Percentiles rank a stretch among this genome's conserved stretches.
These are phyloP conservation scores for Miniopterus natalensis DNA, from an alignment of 2,113 vertebrate species.

Conservation along the genomic window DNA sequence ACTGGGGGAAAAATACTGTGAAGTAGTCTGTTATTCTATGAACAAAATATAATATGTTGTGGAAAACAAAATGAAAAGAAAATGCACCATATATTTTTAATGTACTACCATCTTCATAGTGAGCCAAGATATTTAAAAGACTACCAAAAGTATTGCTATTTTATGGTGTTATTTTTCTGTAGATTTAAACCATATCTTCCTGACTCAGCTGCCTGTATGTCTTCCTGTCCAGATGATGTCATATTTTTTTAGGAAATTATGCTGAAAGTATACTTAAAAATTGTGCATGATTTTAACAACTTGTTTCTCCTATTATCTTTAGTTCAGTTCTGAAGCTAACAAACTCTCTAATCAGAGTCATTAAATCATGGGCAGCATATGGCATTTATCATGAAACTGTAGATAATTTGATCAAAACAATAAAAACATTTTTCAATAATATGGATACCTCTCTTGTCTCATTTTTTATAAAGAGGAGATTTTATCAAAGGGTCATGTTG, in stretches of 20 bases:
- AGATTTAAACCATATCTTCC: constrained; percentile 78
- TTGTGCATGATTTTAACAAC: constrained; percentile 85
- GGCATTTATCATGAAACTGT: constrained; percentile 79
- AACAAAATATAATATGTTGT: constrained; percentile 78
- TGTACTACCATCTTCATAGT: constrained; percentile 75
- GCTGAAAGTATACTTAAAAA: constrained; percentile 80
- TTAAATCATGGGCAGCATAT: constrained; percentile 79
- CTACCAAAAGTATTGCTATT: constrained; percentile 48
- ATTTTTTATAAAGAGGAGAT: background rate
- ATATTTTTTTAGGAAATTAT: constrained; percentile 80
- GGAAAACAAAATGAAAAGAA: constrained; percentile 72
- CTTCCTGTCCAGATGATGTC: constrained; percentile 71
- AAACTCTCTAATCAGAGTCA: constrained; percentile 66
- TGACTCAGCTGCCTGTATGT: constrained; percentile 73
- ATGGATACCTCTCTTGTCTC: background rate
- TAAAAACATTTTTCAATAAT: constrained; percentile 87
- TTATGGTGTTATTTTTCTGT: constrained; percentile 80
- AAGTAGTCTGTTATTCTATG: constrained; percentile 71
- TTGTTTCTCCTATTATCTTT: constrained; percentile 80
- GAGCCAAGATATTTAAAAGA: constrained; percentile 78
- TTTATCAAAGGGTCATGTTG: background rate
- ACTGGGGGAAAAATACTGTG: constrained; percentile 54
- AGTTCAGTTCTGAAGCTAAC: constrained; percentile 76
- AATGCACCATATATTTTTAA: constrained; percentile 83
- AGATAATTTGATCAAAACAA: constrained; percentile 87